phyloP scores from a whole-genome alignment of 2,888 invertebrate genomes.

The Dichetophora obliterata region DNA sequence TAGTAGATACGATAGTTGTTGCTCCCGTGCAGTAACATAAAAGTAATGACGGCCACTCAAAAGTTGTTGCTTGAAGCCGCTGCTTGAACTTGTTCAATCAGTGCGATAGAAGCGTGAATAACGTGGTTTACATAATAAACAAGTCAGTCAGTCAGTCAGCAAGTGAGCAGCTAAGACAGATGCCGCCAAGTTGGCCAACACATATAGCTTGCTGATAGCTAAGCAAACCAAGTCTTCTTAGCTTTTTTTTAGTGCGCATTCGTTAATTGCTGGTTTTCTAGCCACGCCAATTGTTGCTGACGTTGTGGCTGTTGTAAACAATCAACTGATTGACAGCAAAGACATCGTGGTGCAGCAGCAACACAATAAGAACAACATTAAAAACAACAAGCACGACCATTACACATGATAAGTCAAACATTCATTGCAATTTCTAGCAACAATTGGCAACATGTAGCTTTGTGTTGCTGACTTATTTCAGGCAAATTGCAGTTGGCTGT shows the following conservation, averaged over 20 bases:
- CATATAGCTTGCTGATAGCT: neutral
- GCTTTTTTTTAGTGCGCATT: conserved; percentile 11
- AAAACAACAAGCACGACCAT: conserved; percentile 4
- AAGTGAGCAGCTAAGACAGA: neutral
- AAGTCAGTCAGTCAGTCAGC: neutral
- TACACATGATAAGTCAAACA: conserved; percentile 11
- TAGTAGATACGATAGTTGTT: neutral
- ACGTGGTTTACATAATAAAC: conserved; percentile 29
- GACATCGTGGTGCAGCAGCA: neutral
- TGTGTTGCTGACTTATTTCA: conserved; percentile 16
- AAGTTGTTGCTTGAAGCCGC: neutral
- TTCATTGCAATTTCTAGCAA: conserved; percentile 9
- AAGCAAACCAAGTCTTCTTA: neutral
- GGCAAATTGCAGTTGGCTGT: conserved; percentile 6
- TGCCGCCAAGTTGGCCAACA: neutral
- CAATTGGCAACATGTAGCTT: conserved; percentile 22
- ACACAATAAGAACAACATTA: neutral
- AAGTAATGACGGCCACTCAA: conserved; percentile 18
- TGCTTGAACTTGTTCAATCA: conserved; percentile 22
- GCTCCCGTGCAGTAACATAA: conserved; percentile 2
- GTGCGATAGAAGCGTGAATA: conserved; percentile 18
- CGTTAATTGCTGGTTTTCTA: conserved; percentile 29
- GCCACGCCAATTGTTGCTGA: conserved; percentile 27
- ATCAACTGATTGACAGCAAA: conserved; percentile 29
- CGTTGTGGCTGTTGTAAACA: conserved; percentile 18